Conservation (phyloP, 2,888 invertebrate genomes). For the Nineta flava region DNA sequence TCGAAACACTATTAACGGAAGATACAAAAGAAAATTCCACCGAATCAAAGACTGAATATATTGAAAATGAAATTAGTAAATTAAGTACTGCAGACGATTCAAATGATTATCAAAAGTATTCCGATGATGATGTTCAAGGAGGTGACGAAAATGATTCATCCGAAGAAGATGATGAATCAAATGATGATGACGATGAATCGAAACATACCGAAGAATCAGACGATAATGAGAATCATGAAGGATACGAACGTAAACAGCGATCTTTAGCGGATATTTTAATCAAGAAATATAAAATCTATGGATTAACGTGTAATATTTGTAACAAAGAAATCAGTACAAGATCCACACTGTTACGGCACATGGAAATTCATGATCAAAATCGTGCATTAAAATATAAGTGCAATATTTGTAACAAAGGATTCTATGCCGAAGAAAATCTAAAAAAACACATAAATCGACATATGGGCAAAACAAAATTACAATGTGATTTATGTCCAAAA, state of each 20-base stretch:
- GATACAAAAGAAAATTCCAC: not conserved
- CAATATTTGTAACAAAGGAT: conserved; percentile 2
- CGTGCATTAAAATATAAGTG: not conserved
- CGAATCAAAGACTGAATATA: not conserved
- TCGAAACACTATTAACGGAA: not conserved
- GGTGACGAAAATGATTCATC: not conserved
- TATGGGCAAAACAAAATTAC: not conserved
- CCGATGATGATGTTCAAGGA: not conserved
- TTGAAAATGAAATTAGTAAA: not conserved
- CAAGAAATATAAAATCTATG: not conserved
- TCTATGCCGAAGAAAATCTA: not conserved
- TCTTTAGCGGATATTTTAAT: not conserved
- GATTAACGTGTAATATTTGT: conserved; percentile 2
- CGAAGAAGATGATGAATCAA: not conserved
- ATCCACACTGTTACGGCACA: not conserved
- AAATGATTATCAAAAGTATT: not conserved
- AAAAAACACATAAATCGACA: not conserved
- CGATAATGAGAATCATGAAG: not conserved
- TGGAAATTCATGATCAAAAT: not conserved
- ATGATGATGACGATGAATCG: not conserved
- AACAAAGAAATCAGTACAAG: not conserved
- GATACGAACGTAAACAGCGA: not conserved
- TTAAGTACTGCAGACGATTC: not conserved
- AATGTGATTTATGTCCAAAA: conserved; percentile 3
- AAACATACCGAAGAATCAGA: not conserved